These are phyloP conservation scores for Xiphydria camelus DNA, from an alignment of 2,888 invertebrate genomes.

Conservation along the genomic window DNA sequence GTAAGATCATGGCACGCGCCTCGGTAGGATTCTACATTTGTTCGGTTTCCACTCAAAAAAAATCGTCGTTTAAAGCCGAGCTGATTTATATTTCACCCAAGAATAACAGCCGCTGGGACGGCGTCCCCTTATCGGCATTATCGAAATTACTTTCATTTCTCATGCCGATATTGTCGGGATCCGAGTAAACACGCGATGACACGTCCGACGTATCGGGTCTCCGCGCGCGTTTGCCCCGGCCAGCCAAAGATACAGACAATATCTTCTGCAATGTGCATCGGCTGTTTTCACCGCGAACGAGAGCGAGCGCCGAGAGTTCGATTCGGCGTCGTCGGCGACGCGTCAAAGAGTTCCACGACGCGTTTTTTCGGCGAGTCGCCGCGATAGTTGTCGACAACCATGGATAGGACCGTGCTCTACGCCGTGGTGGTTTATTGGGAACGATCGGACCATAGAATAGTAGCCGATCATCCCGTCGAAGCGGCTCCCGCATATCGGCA, in stretches of 20 bases:
- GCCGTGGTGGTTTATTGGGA: conserved; percentile 37
- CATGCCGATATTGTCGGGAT: conserved; percentile 13
- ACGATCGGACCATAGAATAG: conserved; percentile 31
- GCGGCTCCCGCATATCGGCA: conserved; percentile 22
- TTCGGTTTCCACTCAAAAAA: too few relatives aligned
- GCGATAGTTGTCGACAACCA: conserved; percentile 3
- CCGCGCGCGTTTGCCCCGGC: neutral
- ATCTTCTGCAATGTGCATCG: neutral
- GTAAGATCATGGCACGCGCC: too few relatives aligned
- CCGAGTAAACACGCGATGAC: neutral
- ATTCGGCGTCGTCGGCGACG: too few relatives aligned
- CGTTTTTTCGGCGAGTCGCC: too few relatives aligned
- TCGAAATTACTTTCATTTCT: conserved; percentile 22
- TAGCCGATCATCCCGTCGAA: conserved; percentile 35
- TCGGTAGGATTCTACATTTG: too few relatives aligned
- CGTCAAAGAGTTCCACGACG: too few relatives aligned
- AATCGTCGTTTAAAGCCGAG: too few relatives aligned
- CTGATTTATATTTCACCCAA: too few relatives aligned
- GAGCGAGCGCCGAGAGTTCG: too few relatives aligned
- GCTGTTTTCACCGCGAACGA: too few relatives aligned
- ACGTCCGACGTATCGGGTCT: neutral
- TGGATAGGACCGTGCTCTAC: conserved; percentile 27
- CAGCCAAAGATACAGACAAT: neutral
- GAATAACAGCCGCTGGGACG: too few relatives aligned
- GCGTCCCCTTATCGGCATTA: conserved; percentile 21